phyloP scores from a whole-genome alignment of 2,888 invertebrate genomes.

The Hedychridium roseum region DNA sequence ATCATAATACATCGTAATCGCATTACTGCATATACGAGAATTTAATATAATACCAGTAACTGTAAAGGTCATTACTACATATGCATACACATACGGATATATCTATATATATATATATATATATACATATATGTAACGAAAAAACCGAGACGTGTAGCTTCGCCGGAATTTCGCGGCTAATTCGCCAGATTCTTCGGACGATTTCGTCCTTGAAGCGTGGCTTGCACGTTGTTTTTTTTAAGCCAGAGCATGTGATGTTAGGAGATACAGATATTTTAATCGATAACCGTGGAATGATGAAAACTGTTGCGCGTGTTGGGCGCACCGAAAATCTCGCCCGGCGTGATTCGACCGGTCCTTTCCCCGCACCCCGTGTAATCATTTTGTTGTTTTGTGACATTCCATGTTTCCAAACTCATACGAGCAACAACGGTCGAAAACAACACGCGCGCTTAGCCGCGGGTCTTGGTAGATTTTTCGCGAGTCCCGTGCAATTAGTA shows the following conservation, averaged over 20 bases:
- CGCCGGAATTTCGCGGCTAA: too few species aligned
- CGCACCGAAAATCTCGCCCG: slow-evolving; percentile 28
- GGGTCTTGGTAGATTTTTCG: too few species aligned
- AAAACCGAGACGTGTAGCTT: too few species aligned
- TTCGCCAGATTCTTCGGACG: too few species aligned
- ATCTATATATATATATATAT: slow-evolving; percentile 14
- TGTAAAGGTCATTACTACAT: slow-evolving; percentile 28
- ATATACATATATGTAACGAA: too few species aligned
- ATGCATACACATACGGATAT: slow-evolving; percentile 22
- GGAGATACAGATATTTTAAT: slow-evolving; percentile 43
- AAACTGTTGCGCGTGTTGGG: slow-evolving; percentile 25
- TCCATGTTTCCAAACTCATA: slow-evolving; percentile 54
- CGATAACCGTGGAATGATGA: slow-evolving; percentile 32
- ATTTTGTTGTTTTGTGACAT: slow-evolving; percentile 54
- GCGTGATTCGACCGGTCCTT: slow-evolving; percentile 34
- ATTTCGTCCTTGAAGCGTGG: too few species aligned
- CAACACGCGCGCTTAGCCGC: too few species aligned
- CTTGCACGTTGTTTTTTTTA: too few species aligned
- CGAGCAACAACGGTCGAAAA: too few species aligned
- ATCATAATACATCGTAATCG: slow-evolving; percentile 28
- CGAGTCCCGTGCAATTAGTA: too few species aligned
- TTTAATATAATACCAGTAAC: slow-evolving; percentile 37
- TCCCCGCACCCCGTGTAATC: slow-evolving; percentile 32
- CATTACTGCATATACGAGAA: slow-evolving; percentile 35
- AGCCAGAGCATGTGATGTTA: slow-evolving; percentile 54